Evolutionary conservation across 2,113 vertebrate genomes (phyloP).

Genomic region (Silurus glanis): DNA sequence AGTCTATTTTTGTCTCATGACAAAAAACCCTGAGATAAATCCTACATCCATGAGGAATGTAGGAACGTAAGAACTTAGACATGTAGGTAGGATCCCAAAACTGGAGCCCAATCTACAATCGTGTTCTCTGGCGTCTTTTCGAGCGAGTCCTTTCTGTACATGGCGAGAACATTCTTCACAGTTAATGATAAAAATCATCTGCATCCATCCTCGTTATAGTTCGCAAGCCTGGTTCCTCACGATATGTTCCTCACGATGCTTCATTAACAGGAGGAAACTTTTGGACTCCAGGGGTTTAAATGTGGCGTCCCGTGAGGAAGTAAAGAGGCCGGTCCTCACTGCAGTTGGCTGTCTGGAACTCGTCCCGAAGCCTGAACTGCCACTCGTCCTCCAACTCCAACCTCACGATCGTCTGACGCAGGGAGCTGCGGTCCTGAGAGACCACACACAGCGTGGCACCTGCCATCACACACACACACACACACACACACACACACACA

Average conservation of each 20-base stretch:
- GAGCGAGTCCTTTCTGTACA: neutral
- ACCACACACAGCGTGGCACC: constrained; percentile 98
- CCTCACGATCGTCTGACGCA: constrained; percentile 93
- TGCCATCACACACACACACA: constrained; percentile 53
- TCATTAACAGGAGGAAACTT: neutral
- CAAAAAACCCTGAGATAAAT: constrained; percentile 73
- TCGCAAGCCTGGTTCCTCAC: too few relatives aligned
- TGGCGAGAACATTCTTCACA: neutral
- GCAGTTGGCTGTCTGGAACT: constrained; percentile 98
- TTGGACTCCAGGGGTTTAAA: constrained; percentile 60
- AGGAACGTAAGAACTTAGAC: neutral
- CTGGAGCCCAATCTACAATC: constrained; percentile 56
- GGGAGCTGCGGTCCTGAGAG: constrained; percentile 93
- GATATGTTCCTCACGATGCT: neutral
- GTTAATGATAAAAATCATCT: neutral
- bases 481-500: neutral
- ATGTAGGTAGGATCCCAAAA: constrained; percentile 42
- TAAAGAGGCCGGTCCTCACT: constrained; percentile 92
- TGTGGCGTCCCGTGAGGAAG: constrained; percentile 93
- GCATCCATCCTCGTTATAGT: neutral
- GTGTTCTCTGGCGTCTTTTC: constrained; percentile 41
- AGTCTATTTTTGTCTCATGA: constrained; percentile 42
- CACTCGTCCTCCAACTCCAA: constrained; percentile 96
- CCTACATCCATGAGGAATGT: constrained; percentile 52
- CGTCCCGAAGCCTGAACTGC: constrained; percentile 96